Evolutionary conservation across 2,888 invertebrate species (phyloP).

Genomic region (Tetanocera ferruginea): DNA sequence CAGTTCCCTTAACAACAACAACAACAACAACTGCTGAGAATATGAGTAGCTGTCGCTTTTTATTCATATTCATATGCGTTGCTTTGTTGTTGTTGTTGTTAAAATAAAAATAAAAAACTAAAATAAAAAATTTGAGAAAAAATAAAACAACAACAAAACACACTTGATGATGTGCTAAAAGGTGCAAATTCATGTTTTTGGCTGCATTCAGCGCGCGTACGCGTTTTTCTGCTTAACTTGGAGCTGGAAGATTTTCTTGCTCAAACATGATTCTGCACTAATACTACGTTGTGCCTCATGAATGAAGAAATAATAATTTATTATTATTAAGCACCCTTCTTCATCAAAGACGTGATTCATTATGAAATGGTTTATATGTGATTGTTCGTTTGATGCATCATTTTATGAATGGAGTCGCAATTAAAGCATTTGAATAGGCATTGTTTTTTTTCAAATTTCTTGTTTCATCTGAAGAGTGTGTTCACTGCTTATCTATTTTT

Average conservation of each 20-base stretch:
- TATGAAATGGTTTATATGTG: no score
- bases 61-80: not conserved
- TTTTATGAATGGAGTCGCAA: no score
- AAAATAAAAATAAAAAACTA: no score
- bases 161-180: not conserved
- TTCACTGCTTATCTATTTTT: no score
- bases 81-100: no score
- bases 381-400: no score
- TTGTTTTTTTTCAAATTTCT: no score
- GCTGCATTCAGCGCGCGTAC: no score
- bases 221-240: not conserved
- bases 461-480: no score
- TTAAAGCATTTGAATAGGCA: no score
- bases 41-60: not conserved
- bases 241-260: not conserved
- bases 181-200: conserved; percentile 11
- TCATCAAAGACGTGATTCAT: not conserved
- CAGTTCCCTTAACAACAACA: not conserved
- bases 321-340: not conserved
- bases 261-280: conserved; percentile 8
- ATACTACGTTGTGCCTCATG: not conserved
- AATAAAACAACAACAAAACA: no score
- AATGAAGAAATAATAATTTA: not conserved
- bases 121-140: no score
- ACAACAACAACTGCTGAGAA: not conserved